Conservation (phyloP, 2,888 invertebrate species). For the Stomorhina lunata region DNA sequence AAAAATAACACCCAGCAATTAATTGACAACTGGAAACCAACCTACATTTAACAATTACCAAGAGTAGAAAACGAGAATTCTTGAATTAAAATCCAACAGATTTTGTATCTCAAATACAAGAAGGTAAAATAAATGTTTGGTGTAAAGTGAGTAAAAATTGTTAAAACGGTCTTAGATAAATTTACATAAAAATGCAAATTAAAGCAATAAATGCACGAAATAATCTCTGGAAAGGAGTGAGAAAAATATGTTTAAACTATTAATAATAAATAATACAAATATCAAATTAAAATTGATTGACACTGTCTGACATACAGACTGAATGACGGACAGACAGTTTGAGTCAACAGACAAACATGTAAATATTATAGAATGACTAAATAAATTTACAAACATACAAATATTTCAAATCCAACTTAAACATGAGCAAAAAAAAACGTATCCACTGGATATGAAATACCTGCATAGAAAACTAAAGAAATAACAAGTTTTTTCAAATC, state of each 20-base stretch:
- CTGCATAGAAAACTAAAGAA: too few relatives aligned
- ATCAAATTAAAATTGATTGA: slow-evolving; percentile 64
- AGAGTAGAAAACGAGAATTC: not conserved
- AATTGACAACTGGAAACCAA: slow-evolving; percentile 45
- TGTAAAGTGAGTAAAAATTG: not conserved
- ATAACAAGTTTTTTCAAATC: too few relatives aligned
- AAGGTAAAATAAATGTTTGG: slow-evolving; percentile 1
- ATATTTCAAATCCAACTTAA: not conserved
- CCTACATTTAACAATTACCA: slow-evolving; percentile 36
- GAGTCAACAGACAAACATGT: slow-evolving; percentile 7
- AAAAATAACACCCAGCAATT: slow-evolving; percentile 42
- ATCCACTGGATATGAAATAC: too few relatives aligned
- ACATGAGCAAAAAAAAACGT: too few relatives aligned
- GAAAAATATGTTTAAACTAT: slow-evolving; percentile 39
- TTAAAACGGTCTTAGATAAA: slow-evolving; percentile 14
- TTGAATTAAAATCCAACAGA: slow-evolving; percentile 14
- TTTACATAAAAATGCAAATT: slow-evolving; percentile 52
- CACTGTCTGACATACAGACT: slow-evolving; percentile 57
- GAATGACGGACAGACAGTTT: slow-evolving; percentile 5
- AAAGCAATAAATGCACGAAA: not conserved
- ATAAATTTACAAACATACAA: slow-evolving; percentile 3
- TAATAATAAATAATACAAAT: slow-evolving; percentile 64
- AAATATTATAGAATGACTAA: slow-evolving; percentile 14
- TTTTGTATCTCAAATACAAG: not conserved
- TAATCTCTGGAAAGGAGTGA: not conserved